A percentile compares a stretch with the other conserved stretches of the same genome.
Evolutionary conservation across 2,113 vertebrate genomes (phyloP).

Genomic region (Labrus mixtus): DNA sequence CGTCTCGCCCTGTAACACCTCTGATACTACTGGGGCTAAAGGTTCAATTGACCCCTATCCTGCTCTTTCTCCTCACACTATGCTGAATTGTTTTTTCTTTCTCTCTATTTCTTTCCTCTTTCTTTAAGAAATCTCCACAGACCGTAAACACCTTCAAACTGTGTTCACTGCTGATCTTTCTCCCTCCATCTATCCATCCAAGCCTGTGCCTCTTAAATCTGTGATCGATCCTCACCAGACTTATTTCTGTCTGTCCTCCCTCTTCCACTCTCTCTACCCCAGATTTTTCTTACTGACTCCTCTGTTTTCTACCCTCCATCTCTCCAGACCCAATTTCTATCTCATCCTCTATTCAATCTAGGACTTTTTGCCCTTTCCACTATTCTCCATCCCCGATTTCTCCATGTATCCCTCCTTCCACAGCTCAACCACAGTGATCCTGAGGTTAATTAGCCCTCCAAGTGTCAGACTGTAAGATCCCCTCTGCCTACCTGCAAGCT

Average conservation of each 20-base stretch:
- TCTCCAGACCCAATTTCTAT: slow-evolving; percentile 1
- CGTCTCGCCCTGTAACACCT: too few relatives aligned
- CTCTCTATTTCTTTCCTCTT: background rate
- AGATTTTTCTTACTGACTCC: background rate
- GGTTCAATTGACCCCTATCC: background rate
- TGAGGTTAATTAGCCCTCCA: slow-evolving; percentile 72
- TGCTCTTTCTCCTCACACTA: background rate
- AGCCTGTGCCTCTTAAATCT: background rate
- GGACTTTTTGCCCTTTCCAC: background rate
- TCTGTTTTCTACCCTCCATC: background rate
- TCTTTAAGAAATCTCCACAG: background rate
- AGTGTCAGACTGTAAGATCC: slow-evolving; percentile 58
- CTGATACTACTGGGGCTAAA: too few relatives aligned
- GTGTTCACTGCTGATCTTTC: background rate
- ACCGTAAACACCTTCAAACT: background rate
- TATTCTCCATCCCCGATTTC: background rate
- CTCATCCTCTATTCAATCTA: slow-evolving; percentile 12
- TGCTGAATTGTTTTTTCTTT: background rate
- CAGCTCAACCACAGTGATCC: slow-evolving; percentile 31
- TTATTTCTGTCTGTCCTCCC: background rate
- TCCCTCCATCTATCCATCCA: slow-evolving; percentile 17
- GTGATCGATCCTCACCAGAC: slow-evolving; percentile 1
- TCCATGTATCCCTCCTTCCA: slow-evolving; percentile 14
- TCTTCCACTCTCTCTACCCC: background rate
- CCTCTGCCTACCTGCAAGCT: slow-evolving; percentile 40